Conservation (phyloP, 2,113 vertebrate species). For the Tychaedon coryphoeus region DNA sequence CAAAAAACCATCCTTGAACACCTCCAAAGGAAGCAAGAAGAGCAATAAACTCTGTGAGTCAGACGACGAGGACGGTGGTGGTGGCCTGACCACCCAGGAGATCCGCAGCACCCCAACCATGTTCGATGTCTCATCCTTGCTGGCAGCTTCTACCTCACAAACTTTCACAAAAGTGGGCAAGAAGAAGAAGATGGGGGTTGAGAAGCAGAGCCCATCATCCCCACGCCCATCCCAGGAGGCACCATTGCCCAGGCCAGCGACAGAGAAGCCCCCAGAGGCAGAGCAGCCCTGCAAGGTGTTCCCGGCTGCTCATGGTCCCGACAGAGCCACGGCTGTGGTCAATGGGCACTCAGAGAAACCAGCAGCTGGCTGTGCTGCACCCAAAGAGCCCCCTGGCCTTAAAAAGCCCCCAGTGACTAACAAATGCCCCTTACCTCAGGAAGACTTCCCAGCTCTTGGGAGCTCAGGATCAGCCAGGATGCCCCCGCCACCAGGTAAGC, state of each 20-base stretch:
- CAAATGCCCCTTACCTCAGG: constrained; percentile 72
- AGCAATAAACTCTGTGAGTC: constrained; percentile 60
- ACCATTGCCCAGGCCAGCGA: not conserved
- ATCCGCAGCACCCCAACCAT: constrained; percentile 80
- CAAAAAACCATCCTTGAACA: constrained; percentile 76
- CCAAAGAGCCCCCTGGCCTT: constrained; percentile 74
- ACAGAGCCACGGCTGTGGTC: constrained; percentile 10
- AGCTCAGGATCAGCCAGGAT: constrained; percentile 78
- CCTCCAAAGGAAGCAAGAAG: constrained; percentile 57
- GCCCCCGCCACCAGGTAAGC: constrained; percentile 92
- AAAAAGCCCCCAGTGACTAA: constrained; percentile 65
- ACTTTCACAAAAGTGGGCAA: constrained; percentile 77
- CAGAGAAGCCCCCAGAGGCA: constrained; percentile 75
- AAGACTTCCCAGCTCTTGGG: constrained; percentile 92
- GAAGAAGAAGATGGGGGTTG: constrained; percentile 84
- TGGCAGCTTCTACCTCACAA: constrained; percentile 73
- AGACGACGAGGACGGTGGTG: constrained; percentile 55
- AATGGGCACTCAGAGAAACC: constrained; percentile 82
- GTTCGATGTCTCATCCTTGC: constrained; percentile 86
- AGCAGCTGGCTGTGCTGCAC: not conserved
- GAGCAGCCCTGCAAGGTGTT: constrained; percentile 38
- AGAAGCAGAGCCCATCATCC: constrained; percentile 44
- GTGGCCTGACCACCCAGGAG: constrained; percentile 78
- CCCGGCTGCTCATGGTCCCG: not conserved
- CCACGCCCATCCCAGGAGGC: not conserved